Conservation (phyloP, 2,888 invertebrate genomes). For the Acleris literana region DNA sequence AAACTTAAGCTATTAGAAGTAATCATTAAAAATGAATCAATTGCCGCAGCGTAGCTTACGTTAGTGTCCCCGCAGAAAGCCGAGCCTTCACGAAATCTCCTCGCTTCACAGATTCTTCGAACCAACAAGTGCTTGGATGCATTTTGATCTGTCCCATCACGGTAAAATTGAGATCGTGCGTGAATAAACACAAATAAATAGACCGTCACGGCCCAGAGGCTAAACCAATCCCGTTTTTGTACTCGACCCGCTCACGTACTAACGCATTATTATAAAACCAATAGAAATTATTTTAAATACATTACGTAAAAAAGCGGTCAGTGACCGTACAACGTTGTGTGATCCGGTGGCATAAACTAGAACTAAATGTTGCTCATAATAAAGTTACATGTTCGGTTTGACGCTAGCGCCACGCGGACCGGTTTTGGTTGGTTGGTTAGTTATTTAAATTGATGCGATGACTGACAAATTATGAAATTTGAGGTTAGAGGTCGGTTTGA, state of each 20-base stretch:
- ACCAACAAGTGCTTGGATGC: neutral
- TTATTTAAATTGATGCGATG: slow-evolving; percentile 56
- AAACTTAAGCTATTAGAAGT: too few species aligned
- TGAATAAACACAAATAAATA: slow-evolving; percentile 78
- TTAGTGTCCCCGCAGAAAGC: neutral
- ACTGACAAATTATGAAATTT: slow-evolving; percentile 65
- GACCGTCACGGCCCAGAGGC: slow-evolving; percentile 61
- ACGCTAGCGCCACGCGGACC: neutral
- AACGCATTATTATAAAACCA: slow-evolving; percentile 39
- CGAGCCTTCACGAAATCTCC: neutral
- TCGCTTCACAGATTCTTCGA: neutral
- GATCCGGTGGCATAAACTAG: neutral
- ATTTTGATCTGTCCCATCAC: slow-evolving; percentile 25
- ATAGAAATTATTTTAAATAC: slow-evolving; percentile 31
- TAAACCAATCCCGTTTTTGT: slow-evolving; percentile 77
- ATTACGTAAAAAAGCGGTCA: slow-evolving; percentile 44
- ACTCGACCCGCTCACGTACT: slow-evolving; percentile 65
- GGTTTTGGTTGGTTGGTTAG: slow-evolving; percentile 3
- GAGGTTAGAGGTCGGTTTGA: slow-evolving; percentile 54
- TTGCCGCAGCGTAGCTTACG: too few species aligned
- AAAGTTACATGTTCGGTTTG: neutral
- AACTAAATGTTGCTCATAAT: neutral
- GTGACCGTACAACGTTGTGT: slow-evolving; percentile 42
- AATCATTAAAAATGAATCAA: too few species aligned
- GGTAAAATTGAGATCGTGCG: slow-evolving; percentile 63